Percentiles rank a stretch among this genome's conserved stretches.
phyloP scores from a whole-genome alignment of 2,888 invertebrate genomes.

The Norana najaformis region DNA sequence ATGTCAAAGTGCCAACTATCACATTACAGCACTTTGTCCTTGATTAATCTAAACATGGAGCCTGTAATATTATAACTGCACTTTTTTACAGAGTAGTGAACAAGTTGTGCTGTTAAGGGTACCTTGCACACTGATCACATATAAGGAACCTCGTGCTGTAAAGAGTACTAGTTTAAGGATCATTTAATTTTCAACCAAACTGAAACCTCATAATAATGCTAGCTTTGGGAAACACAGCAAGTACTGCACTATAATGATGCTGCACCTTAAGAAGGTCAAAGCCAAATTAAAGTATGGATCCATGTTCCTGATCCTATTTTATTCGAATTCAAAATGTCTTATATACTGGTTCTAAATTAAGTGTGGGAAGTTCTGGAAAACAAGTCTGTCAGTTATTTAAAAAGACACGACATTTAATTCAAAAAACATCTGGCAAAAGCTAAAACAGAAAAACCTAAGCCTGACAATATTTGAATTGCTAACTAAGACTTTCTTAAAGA shows the following conservation, averaged over 20 bases:
- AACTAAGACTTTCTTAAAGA: not conserved
- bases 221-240: not conserved
- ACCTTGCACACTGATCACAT: too few species aligned
- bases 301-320: not conserved
- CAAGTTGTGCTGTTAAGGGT: too few species aligned
- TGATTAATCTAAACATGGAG: not conserved
- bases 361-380: not conserved
- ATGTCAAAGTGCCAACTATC: not conserved
- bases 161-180: not conserved
- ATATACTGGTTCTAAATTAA: not conserved
- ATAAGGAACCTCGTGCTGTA: too few species aligned
- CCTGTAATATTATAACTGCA: not conserved
- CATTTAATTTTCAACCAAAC: not conserved
- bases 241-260: not conserved
- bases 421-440: not conserved
- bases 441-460: conserved; percentile 7
- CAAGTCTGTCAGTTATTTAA: not conserved
- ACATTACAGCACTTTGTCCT: not conserved
- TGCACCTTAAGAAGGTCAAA: not conserved
- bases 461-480: not conserved
- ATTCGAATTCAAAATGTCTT: too few species aligned
- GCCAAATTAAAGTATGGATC: not conserved
- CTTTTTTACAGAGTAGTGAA: too few species aligned
- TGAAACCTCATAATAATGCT: not conserved
- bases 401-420: not conserved